phyloP scores from a whole-genome alignment of 2,113 vertebrate species.

The Halcyon senegalensis region DNA sequence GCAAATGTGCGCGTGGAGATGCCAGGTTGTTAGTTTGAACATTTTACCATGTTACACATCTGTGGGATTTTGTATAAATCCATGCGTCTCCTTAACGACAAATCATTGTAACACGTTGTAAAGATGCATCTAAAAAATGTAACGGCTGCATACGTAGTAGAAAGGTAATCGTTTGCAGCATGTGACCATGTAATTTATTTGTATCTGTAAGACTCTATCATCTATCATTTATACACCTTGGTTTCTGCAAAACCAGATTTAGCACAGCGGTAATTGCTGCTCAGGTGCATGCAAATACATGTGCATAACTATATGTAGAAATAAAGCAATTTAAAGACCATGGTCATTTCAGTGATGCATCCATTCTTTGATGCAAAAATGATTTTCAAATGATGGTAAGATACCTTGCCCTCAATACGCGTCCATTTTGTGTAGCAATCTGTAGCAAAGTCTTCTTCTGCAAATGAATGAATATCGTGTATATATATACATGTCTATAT shows the following conservation, averaged over 20 bases:
- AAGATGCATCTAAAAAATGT: neutral
- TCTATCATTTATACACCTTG: neutral
- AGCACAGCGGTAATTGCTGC: neutral
- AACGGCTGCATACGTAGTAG: neutral
- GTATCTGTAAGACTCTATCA: neutral
- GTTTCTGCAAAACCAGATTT: neutral
- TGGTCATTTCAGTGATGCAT: neutral
- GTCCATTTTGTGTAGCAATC: neutral
- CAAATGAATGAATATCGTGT: neutral
- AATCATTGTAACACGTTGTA: neutral
- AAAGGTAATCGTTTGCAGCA: neutral
- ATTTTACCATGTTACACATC: neutral
- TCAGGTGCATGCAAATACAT: neutral
- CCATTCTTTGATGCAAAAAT: neutral
- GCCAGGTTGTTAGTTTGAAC: neutral
- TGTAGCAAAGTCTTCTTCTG: neutral
- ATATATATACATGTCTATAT: neutral
- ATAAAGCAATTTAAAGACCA: neutral
- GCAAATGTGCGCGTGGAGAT: neutral
- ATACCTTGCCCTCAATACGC: neutral
- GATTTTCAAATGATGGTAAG: neutral
- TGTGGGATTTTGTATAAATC: neutral
- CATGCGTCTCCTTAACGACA: neutral
- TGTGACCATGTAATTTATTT: neutral
- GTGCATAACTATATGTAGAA: fast-evolving